phyloP scores from a whole-genome alignment of 2,888 invertebrate species.

The Rhamphomyia laevipes region DNA sequence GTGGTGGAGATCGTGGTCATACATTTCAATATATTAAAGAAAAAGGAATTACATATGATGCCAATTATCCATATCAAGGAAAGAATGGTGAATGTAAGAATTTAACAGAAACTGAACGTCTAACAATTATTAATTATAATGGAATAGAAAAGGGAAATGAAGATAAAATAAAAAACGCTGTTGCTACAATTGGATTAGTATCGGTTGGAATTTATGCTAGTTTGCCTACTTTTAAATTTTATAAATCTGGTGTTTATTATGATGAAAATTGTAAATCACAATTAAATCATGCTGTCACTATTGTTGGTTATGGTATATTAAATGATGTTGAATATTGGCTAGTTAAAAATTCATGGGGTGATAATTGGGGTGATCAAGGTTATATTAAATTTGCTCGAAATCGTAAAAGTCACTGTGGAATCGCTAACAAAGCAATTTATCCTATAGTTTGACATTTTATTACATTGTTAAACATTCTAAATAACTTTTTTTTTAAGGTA shows the following conservation, averaged over 20 bases:
- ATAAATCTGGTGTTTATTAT: conserved; percentile 60
- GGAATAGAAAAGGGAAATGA: conserved; percentile 44
- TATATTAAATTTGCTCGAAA: conserved; percentile 77
- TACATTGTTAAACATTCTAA: too few relatives aligned
- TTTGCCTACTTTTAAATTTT: conserved; percentile 65
- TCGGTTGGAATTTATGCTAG: conserved; percentile 78
- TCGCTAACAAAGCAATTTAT: conserved; percentile 40
- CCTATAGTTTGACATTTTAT: neutral
- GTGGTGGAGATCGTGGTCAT: neutral
- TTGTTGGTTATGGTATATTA: conserved; percentile 11
- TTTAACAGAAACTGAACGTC: neutral
- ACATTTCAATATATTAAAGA: neutral
- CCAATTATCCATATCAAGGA: neutral
- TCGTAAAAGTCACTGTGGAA: conserved; percentile 65
- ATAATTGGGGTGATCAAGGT: conserved; percentile 61
- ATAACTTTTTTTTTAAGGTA: too few relatives aligned
- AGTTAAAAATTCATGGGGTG: conserved; percentile 51
- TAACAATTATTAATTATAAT: neutral
- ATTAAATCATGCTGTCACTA: conserved; percentile 56
- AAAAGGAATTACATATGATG: neutral
- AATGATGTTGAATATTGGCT: conserved; percentile 26
- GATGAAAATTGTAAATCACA: conserved; percentile 51
- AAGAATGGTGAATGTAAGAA: neutral
- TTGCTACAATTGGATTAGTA: conserved; percentile 67
- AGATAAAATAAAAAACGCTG: conserved; percentile 52